A percentile compares a stretch with the other conserved stretches of the same genome.
These are phyloP conservation scores for Sylvilagus bachmani DNA, from an alignment of 2,113 vertebrate species.

Conservation along the genomic window DNA sequence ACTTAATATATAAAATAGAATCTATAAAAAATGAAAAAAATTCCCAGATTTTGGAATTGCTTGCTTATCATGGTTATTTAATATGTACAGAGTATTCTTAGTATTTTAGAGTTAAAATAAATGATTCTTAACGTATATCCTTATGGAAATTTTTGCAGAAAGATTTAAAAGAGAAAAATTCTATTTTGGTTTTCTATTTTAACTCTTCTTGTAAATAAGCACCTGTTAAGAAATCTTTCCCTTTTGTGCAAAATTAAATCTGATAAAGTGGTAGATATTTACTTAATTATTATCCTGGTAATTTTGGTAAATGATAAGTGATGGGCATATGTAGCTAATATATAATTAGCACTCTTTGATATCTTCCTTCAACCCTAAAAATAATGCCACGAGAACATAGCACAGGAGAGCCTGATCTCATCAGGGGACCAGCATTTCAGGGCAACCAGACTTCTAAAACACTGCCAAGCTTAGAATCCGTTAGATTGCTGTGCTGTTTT, in stretches of 20 bases:
- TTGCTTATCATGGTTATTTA: slow-evolving; percentile 41
- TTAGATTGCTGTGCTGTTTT: neutral
- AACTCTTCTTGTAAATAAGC: neutral
- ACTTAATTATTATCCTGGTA: neutral
- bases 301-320: neutral
- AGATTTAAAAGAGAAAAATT: slow-evolving; percentile 33
- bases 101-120: slow-evolving; percentile 54
- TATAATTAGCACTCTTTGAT: neutral
- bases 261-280: slow-evolving; percentile 27
- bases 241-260: slow-evolving; percentile 45
- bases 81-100: neutral
- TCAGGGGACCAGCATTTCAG: neutral
- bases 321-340: neutral
- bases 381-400: neutral
- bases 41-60: slow-evolving; percentile 42
- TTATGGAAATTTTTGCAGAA: neutral
- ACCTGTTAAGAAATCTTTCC: neutral
- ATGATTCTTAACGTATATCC: slow-evolving; percentile 5
- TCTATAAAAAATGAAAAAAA: neutral
- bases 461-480: neutral
- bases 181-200: neutral
- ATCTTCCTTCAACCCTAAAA: neutral
- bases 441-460: neutral
- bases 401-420: neutral
- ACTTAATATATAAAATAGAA: slow-evolving; percentile 47